Evolutionary conservation across 2,888 invertebrate species (phyloP).

Genomic region (Linnaemya vulpina): DNA sequence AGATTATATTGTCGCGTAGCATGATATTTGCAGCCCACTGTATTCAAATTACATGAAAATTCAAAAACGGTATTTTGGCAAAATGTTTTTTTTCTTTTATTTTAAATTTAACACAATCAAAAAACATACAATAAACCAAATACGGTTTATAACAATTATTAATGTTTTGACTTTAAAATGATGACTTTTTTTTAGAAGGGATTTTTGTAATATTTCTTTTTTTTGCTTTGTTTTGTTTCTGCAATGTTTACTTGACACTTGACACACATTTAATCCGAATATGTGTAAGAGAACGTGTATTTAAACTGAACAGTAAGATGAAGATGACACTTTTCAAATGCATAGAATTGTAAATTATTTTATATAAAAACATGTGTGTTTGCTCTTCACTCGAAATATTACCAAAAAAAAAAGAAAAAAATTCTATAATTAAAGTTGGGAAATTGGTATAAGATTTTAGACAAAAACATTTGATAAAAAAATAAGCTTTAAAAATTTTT

Average conservation of each 20-base stretch:
- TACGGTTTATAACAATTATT: slow-evolving; percentile 61
- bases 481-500: background rate
- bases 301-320: slow-evolving; percentile 22
- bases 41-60: slow-evolving; percentile 20
- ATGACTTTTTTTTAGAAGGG: slow-evolving; percentile 69
- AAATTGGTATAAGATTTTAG: background rate
- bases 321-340: slow-evolving; percentile 51
- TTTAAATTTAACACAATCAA: slow-evolving; percentile 27
- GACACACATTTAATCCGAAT: slow-evolving; percentile 67
- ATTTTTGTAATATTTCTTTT: slow-evolving; percentile 38
- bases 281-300: slow-evolving; percentile 47
- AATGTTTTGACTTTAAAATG: slow-evolving; percentile 56
- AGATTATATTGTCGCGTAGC: background rate
- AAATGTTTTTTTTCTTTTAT: background rate
- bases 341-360: background rate
- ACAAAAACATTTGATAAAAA: background rate
- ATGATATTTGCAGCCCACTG: slow-evolving; percentile 21
- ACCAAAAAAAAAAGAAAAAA: background rate
- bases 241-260: slow-evolving; percentile 66
- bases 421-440: background rate
- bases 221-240: slow-evolving; percentile 2
- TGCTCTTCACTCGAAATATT: background rate
- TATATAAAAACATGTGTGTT: background rate
- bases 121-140: slow-evolving; percentile 33
- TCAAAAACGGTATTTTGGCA: slow-evolving; percentile 9